Percentiles rank a stretch among this genome's conserved stretches.
These are phyloP conservation scores for Cotesia glomerata DNA, from an alignment of 1,140 invertebrate genomes.

Conservation along the genomic window DNA sequence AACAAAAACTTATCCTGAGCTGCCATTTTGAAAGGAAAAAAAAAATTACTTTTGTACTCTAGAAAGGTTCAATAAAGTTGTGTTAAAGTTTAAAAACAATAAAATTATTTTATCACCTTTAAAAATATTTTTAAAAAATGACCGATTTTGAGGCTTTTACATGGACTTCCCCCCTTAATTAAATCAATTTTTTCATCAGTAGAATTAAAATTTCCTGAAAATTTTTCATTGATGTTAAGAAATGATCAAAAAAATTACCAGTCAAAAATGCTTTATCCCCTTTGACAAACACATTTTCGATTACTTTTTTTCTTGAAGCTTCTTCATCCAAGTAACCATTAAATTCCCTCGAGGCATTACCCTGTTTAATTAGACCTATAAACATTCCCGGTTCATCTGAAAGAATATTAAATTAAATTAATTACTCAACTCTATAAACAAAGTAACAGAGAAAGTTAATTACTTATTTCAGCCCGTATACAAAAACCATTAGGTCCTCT, in stretches of 20 bases:
- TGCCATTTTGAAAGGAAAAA: no score
- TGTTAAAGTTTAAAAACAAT: no score
- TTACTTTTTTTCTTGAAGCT: slow-evolving; percentile 75
- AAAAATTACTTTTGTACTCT: no score
- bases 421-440: not conserved
- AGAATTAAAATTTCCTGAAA: not conserved
- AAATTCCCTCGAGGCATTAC: slow-evolving; percentile 63
- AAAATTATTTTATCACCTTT: no score
- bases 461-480: slow-evolving; percentile 69
- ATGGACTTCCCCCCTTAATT: no score
- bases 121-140: no score
- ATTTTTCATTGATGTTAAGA: not conserved
- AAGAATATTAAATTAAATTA: slow-evolving; percentile 23
- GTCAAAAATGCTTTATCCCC: slow-evolving; percentile 77
- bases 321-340: slow-evolving; percentile 71
- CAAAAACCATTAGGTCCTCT: slow-evolving; percentile 70
- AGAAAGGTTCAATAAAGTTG: no score
- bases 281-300: slow-evolving; percentile 72
- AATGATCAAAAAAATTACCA: slow-evolving; percentile 61
- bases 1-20: no score
- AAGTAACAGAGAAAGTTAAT: slow-evolving; percentile 25
- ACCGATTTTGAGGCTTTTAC: no score
- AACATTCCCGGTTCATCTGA: slow-evolving; percentile 79
- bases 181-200: no score
- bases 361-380: slow-evolving; percentile 74